A percentile compares a stretch with the other conserved stretches of the same genome.
phyloP scores from a whole-genome alignment of 2,113 vertebrate genomes.

The Noctilio leporinus region DNA sequence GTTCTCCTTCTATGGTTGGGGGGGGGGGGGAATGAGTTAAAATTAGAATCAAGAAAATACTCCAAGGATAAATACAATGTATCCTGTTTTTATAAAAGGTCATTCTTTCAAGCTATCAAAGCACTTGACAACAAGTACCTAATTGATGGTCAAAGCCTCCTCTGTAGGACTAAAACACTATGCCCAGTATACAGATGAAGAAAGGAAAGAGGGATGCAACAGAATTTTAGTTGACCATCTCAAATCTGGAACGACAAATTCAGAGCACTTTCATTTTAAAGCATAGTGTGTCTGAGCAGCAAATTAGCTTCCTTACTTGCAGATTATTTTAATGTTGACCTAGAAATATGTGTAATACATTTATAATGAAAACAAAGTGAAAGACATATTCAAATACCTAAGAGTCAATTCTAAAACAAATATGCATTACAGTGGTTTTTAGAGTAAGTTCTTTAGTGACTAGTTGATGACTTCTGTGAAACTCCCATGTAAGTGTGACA shows the following conservation, averaged over 20 bases:
- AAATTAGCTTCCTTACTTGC: slow-evolving; percentile 31
- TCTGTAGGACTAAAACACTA: slow-evolving; percentile 4
- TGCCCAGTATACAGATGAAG: slow-evolving; percentile 13
- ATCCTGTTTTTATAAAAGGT: slow-evolving; percentile 56
- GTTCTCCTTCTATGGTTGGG: neutral
- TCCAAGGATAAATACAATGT: slow-evolving; percentile 54
- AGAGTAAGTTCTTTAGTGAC: slow-evolving; percentile 47
- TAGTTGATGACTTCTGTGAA: slow-evolving; percentile 57
- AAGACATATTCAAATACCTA: slow-evolving; percentile 49
- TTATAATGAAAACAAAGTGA: slow-evolving; percentile 63
- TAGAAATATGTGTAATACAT: slow-evolving; percentile 52
- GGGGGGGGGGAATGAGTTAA: neutral
- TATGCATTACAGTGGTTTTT: slow-evolving; percentile 49
- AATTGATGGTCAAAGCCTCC: slow-evolving; percentile 48
- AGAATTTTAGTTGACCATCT: slow-evolving; percentile 22
- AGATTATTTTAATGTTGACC: slow-evolving; percentile 56
- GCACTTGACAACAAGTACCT: slow-evolving; percentile 43
- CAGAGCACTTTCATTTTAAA: slow-evolving; percentile 1
- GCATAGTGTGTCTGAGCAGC: neutral
- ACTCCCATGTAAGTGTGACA: slow-evolving; percentile 9
- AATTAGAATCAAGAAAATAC: slow-evolving; percentile 63
- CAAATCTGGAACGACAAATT: slow-evolving; percentile 23
- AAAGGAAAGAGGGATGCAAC: slow-evolving; percentile 42
- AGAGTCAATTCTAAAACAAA: slow-evolving; percentile 67
- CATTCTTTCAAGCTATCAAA: slow-evolving; percentile 55